Conservation (phyloP, 2,113 vertebrate species). For the Barbus barbus region DNA sequence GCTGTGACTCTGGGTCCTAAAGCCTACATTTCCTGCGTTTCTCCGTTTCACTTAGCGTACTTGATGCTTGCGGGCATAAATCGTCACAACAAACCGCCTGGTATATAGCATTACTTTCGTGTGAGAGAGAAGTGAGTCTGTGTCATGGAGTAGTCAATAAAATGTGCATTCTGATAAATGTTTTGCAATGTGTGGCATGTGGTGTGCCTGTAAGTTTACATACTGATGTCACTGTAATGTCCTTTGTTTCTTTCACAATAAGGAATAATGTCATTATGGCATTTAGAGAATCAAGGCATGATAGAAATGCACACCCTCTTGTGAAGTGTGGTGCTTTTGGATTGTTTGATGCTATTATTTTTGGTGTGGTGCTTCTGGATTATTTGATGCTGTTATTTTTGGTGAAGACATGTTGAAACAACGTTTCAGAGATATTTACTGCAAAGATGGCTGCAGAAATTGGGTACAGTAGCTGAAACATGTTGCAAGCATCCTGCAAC, state of each 20-base stretch:
- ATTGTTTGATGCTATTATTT: not conserved
- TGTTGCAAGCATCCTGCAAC: not conserved
- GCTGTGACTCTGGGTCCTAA: slow-evolving; percentile 74
- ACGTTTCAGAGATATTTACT: not conserved
- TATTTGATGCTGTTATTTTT: not conserved
- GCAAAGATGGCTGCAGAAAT: not conserved
- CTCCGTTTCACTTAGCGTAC: slow-evolving; percentile 16
- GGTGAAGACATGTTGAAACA: slow-evolving; percentile 3
- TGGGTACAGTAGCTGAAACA: not conserved
- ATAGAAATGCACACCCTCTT: not conserved
- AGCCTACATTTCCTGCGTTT: slow-evolving; percentile 50
- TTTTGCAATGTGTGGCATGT: not conserved
- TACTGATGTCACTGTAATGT: not conserved
- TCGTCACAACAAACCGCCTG: slow-evolving; percentile 22
- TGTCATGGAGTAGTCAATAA: not conserved
- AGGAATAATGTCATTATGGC: not conserved
- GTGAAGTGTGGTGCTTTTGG: not conserved
- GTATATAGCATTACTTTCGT: not conserved
- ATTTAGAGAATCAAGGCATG: not conserved
- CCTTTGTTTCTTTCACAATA: not conserved
- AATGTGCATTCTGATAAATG: not conserved
- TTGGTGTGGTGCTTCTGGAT: not conserved
- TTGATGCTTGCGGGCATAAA: slow-evolving; percentile 42
- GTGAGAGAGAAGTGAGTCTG: not conserved
- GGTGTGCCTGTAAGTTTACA: not conserved